Base-by-base conservation (phyloP, 2,888 invertebrate species). In the Ophion obscuratus region DNA sequence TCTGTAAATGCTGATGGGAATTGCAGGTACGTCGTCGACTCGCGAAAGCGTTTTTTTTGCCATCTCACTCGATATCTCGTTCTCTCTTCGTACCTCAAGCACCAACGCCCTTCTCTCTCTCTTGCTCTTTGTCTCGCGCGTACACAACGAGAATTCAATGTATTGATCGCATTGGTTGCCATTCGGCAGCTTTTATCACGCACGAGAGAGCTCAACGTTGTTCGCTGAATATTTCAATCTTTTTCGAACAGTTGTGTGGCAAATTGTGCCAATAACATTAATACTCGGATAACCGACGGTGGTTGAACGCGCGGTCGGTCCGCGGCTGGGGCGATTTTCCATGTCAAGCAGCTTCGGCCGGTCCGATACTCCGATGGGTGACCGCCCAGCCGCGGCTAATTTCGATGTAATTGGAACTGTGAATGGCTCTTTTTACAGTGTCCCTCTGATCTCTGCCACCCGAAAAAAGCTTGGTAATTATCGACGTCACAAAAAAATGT, bases 11-110 rank as follows among this genome's bases (percentile, higher is more conserved):
- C 80, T 80, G 85, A 85, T 85, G 85, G 80, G 76, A 83, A 83
- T 83, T 85, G 80, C 83, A 80, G 83, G 76, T 85, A 77, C 80
- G 73, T 83, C 83, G 83, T 24, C 73, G 82, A 73, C 77, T 85
- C 80, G 44, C 79, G 76, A 85, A 85, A 85, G 80, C 83, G n/a
- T 83, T 68, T 78, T 61, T 61, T 40, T 66, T 67, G 77, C 62
- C 67, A n/a, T 85, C 70, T 79, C 67, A 27, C 36, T 80, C 36
- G 11, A 62, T 62, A 47, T 20, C 2, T 62, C 47, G 47, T 14
- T 79, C 71, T 62, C 70, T 79, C 36, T 71, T 31, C 36, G 61
- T 71, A 9, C 20, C 24, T 44, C 61, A 24, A 10, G n/a, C 68
- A 62, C 20, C 57, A 17, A 40, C 40, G n/a, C 44, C 6, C 17